These are phyloP conservation scores for Sminthurides bifidus DNA, from an alignment of 1,140 invertebrate species.

Conservation along the genomic window DNA sequence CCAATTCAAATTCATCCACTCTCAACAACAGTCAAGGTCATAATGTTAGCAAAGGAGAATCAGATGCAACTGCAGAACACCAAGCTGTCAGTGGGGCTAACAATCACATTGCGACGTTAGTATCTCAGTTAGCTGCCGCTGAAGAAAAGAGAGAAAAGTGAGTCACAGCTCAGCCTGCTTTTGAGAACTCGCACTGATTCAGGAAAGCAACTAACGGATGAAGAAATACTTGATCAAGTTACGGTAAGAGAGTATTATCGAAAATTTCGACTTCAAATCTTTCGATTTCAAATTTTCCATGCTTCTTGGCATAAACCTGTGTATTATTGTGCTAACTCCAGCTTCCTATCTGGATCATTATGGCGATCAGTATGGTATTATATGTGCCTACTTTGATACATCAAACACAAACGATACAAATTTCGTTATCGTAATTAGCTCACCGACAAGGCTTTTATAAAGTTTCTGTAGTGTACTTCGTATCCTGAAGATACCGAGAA, in stretches of 20 bases:
- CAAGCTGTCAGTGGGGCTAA: too few species aligned
- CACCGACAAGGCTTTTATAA: too few species aligned
- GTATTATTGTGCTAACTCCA: too few species aligned
- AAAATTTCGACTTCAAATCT: background rate
- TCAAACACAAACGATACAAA: too few species aligned
- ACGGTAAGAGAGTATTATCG: slow-evolving; percentile 18
- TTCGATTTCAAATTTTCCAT: background rate
- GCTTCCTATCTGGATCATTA: too few species aligned
- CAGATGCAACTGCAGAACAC: background rate
- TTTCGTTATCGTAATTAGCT: too few species aligned
- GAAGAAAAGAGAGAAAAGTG: slow-evolving; percentile 50
- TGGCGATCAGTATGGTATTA: too few species aligned
- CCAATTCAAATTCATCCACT: slow-evolving; percentile 20
- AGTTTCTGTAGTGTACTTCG: too few species aligned
- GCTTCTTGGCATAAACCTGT: background rate
- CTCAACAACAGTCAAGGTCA: slow-evolving; percentile 5
- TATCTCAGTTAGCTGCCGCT: slow-evolving; percentile 20
- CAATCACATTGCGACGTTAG: slow-evolving; percentile 3
- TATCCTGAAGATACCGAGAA: too few species aligned
- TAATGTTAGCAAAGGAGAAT: background rate
- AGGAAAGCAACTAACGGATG: slow-evolving; percentile 39
- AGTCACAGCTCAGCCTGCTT: slow-evolving; percentile 58
- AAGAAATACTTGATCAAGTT: slow-evolving; percentile 32
- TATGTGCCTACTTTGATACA: too few species aligned
- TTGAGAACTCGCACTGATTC: slow-evolving; percentile 71